These are phyloP conservation scores for Clivina fossor DNA, from an alignment of 2,888 invertebrate species.

Conservation along the genomic window DNA sequence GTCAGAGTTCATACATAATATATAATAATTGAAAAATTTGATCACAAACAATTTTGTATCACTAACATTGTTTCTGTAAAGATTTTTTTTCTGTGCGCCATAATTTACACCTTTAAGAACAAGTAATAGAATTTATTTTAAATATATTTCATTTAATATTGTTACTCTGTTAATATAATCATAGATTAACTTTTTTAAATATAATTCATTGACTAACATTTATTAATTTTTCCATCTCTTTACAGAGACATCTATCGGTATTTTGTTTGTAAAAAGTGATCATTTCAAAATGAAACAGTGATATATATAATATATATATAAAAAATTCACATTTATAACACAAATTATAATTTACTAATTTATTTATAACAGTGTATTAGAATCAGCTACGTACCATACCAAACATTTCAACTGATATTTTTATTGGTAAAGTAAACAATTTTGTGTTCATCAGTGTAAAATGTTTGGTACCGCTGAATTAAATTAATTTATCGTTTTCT, in stretches of 20 bases:
- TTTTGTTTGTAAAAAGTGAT: too few species aligned
- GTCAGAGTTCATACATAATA: slow-evolving; percentile 26
- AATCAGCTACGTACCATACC: slow-evolving; percentile 15
- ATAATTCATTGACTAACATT: slow-evolving; percentile 16
- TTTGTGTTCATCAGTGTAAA: slow-evolving; percentile 5
- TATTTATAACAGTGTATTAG: too few species aligned
- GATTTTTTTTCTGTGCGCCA: slow-evolving; percentile 21
- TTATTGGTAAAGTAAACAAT: neutral
- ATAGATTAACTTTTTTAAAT: slow-evolving; percentile 16
- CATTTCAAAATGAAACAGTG: too few species aligned
- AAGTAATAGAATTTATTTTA: slow-evolving; percentile 28
- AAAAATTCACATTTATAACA: too few species aligned
- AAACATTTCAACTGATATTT: slow-evolving; percentile 15
- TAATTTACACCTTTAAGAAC: slow-evolving; percentile 17
- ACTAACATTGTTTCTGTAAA: slow-evolving; percentile 22
- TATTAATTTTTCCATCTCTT: too few species aligned
- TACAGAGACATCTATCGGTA: too few species aligned
- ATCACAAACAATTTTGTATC: slow-evolving; percentile 32
- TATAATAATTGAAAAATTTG: slow-evolving; percentile 19
- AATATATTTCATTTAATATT: slow-evolving; percentile 16
- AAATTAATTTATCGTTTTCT: slow-evolving; percentile 17
- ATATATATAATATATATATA: too few species aligned
- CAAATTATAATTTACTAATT: too few species aligned
- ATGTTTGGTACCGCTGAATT: slow-evolving; percentile 14
- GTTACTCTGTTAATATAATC: slow-evolving; percentile 26